Evolutionary conservation across 2,797 vertebrate species (phyloP).

Genomic region (Macrochelys suwanniensis): DNA sequence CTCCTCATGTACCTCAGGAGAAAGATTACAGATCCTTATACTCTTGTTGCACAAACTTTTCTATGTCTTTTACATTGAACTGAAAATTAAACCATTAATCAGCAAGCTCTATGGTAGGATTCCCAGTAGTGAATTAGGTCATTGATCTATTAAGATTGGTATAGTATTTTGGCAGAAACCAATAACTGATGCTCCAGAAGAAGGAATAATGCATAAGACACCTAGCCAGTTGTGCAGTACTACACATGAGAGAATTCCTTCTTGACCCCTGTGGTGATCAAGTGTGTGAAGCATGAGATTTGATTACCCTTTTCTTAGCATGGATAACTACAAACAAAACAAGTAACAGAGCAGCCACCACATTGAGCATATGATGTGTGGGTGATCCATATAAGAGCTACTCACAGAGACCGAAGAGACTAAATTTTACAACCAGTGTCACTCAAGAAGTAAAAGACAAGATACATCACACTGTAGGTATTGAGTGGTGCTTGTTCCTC

Average conservation of each 20-base stretch:
- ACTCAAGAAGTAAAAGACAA: background rate
- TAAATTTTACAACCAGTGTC: too few species aligned
- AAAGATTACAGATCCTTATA: background rate
- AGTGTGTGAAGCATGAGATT: background rate
- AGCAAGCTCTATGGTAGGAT: background rate
- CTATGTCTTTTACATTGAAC: background rate
- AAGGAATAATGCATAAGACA: background rate
- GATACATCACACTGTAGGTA: background rate
- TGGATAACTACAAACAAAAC: background rate
- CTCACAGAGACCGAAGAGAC: background rate
- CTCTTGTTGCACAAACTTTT: background rate
- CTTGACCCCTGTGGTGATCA: background rate
- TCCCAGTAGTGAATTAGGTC: background rate
- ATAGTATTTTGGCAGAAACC: background rate
- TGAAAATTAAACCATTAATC: background rate
- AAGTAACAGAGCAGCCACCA: background rate
- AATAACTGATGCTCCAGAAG: background rate
- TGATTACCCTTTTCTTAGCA: background rate
- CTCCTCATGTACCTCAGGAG: background rate
- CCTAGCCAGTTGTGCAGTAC: background rate
- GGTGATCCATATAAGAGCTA: background rate
- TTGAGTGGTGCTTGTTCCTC: background rate
- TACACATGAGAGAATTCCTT: background rate
- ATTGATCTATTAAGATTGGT: background rate
- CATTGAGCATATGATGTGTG: accelerated